Base-by-base conservation (phyloP, 1,140 invertebrate species). In the Helicoverpa armigera region DNA sequence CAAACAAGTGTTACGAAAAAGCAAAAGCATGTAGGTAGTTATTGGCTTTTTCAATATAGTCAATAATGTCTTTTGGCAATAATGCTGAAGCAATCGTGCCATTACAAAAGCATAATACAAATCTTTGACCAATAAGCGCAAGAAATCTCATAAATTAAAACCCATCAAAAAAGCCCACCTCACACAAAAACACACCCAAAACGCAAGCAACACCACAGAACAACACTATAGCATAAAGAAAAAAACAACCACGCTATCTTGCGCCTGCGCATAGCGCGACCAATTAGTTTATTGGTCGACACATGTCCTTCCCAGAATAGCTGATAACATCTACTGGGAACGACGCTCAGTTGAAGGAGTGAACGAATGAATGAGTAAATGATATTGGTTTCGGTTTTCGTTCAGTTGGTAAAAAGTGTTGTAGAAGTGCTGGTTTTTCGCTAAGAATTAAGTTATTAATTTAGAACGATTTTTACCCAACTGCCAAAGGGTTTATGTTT, bases 231-330 rank as follows among this genome's bases (percentile, higher is more conserved):
- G 29, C 29, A 51, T 67, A 50, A 77, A 67, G 67, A 79, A 90
- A 89, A 85, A 87, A 89, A 89, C 86, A 88, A 90, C 88, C 86
- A 81, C 73, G 53, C 81, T 81, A 80, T 82, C 82, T 82, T 83
- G 83, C 83, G 88, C 77, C 80, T 87, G 83, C 88, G 91, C 92
- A 90, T 93, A 88, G 90, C 87, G 65, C 79, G 83, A 80, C 91
- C 93, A 94, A 94, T 94, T 94, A 94, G 92, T 94, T 94, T 94
- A 94, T 94, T 94, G 91, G 91, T 81, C 83, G 91, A 92, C 93
- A 92, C 87, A 91, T 93, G 93, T 92, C 93, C 93, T 94, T 94
- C 91, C 83, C 54, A 86, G 93, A 94, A 94, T 83, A 86, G 9
- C 12, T 54, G 93, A 94, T 94, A 93, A 84, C 85, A 94, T 93